Conservation (phyloP, 2,888 invertebrate genomes). For the Drosophila quinaria region DNA sequence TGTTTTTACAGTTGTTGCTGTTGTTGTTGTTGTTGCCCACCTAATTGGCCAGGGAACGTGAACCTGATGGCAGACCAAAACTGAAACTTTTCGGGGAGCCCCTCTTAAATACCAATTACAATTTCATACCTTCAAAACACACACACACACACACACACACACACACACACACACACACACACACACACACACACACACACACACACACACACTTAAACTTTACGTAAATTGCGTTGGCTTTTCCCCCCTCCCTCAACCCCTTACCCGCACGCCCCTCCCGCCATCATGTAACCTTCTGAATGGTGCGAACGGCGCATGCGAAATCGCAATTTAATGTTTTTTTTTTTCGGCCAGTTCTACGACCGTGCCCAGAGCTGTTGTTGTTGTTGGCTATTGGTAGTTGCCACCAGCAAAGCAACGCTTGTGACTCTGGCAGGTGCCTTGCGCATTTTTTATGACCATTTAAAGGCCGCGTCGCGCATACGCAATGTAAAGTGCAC, state of each 20-base stretch:
- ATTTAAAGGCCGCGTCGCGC: slow-evolving; percentile 62
- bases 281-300: slow-evolving; percentile 65
- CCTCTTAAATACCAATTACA: slow-evolving; percentile 51
- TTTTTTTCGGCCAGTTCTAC: slow-evolving; percentile 61
- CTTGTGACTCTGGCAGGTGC: slow-evolving; percentile 28
- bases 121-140: slow-evolving; percentile 26
- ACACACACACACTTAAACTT: slow-evolving; percentile 11
- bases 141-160: background rate
- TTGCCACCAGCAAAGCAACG: too few species aligned
- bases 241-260: background rate
- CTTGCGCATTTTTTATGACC: slow-evolving; percentile 69
- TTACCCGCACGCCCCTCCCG: background rate
- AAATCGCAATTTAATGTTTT: slow-evolving; percentile 52
- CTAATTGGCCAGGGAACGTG: slow-evolving; percentile 47
- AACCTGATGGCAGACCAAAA: slow-evolving; percentile 22
- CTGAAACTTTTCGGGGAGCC: slow-evolving; percentile 1
- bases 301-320: slow-evolving; percentile 63
- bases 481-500: slow-evolving; percentile 65
- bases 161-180: background rate
- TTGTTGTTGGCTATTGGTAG: background rate
- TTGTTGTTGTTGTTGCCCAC: slow-evolving; percentile 16
- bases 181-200: background rate
- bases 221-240: slow-evolving; percentile 52
- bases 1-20: background rate
- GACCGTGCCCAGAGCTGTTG: slow-evolving; percentile 30